Base-by-base conservation (phyloP, 2,888 invertebrate genomes). In the Drosophila rellima region DNA sequence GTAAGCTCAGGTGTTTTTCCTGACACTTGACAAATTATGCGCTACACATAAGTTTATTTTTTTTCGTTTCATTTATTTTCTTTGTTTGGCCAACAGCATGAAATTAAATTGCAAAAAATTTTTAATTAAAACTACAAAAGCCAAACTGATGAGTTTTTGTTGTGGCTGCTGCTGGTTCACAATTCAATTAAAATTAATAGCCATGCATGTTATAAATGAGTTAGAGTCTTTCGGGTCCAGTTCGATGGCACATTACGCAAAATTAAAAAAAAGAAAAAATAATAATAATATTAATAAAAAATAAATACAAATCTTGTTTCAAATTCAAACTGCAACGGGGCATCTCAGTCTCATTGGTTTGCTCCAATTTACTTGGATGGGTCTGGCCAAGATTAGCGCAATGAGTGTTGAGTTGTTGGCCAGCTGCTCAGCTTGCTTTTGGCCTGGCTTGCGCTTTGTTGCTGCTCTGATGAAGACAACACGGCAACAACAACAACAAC, bases 161-260 rank as follows among this genome's bases (percentile, higher is more conserved):
- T 18, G 5, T 47, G 10, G 55, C 37, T 64, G 64, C 40, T 60
- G 39, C 40, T 74, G 55, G 55, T 55, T 76, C 29, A 39, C 72
- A 71, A 60, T 82, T 82, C 75, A 88, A 67, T 88, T 82, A 69
- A 75, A 79, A 61, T 63, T 70, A 70, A 71, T 69, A 44, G 60
- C 69, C 69, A 70, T 66, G 69, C 65, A 64, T 56, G 68, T 64
- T 71, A 70, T 52, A 77, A 82, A 77, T 76, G 61, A 47, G 74
- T 67, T 79, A 64, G 42, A 17, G 54, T 42, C 39, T 33, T 13
- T 26, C 26, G 51, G 39, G 44, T 50, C 33, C 62, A 66, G 78
- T 71, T 83, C 84, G 74, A 77, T 78, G 78, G 57, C 84, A 70
- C 70, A 80, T 87, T 87, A 74, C 70, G 81, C 78, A 83, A 81